A percentile compares a stretch with the other conserved stretches of the same genome.
Conservation (phyloP, 1,140 invertebrate species). For the Pseudomyrmex gracilis region DNA sequence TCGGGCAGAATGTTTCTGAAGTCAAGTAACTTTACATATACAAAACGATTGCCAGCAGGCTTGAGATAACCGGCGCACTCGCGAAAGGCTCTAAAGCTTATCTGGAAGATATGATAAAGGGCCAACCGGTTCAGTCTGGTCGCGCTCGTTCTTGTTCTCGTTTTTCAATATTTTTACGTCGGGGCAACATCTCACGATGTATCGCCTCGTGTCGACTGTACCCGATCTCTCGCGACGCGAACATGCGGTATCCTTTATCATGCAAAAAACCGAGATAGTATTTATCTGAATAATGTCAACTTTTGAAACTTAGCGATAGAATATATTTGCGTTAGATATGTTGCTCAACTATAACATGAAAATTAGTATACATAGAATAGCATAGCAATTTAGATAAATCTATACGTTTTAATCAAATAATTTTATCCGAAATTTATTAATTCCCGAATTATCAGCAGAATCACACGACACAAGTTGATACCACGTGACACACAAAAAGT, state of each 20-base stretch:
- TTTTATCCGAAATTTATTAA: not conserved
- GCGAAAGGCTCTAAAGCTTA: conserved; percentile 44
- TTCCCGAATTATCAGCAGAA: not conserved
- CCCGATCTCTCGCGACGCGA: conserved; percentile 23
- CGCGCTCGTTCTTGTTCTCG: conserved; percentile 22
- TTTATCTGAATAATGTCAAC: conserved; percentile 52
- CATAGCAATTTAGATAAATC: not conserved
- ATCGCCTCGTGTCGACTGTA: conserved; percentile 38
- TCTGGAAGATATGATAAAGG: conserved; percentile 60
- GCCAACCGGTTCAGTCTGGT: conserved; percentile 22
- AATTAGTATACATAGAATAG: conserved; percentile 10
- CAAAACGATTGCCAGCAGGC: conserved; percentile 8
- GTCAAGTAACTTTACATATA: not conserved
- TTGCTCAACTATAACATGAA: conserved; percentile 31
- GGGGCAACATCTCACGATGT: conserved; percentile 7
- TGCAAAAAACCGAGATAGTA: conserved; percentile 46
- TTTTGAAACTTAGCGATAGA: conserved; percentile 41
- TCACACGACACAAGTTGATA: not conserved
- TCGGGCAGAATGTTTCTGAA: not conserved
- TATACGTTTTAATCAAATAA: not conserved
- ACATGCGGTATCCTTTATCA: conserved; percentile 50
- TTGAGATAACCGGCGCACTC: conserved; percentile 48
- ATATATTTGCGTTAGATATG: not conserved
- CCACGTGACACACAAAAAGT: too few relatives aligned
- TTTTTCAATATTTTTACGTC: conserved; percentile 45